Base-by-base conservation (phyloP, 2,113 vertebrate species). In the Chiloscyllium plagiosum region DNA sequence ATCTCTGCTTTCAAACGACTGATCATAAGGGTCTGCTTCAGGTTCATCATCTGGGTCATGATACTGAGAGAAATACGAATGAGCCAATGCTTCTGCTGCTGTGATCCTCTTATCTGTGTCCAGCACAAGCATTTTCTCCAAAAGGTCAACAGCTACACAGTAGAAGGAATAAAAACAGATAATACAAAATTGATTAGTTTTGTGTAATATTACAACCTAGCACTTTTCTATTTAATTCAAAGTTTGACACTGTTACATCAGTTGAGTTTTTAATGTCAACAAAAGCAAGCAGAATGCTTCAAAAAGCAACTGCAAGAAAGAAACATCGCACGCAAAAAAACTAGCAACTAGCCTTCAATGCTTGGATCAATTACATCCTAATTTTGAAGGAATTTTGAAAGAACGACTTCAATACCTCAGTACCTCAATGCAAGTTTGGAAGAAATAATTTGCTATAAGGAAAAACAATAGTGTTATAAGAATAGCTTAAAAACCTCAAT, bases 71-170 rank as follows among this genome's bases (percentile, higher is more conserved):
- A 99, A 99, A 97, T 99, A 99, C 33, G 97, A 96, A 1, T 99
- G 99, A 3, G 99, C 99, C 42, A 99, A 97, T 0, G 99, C 99
- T 96, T 99, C 98, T 0, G 99, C 98, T 0, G 99, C 99, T 0
- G 99, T 99, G 80, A 99, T 99, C 72, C 99, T 98, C 90, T 99
- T 99, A 97, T 99, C 99, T 0, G 99, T 99, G 97, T 99, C 99
- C 97, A 99, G 97, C 0, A 99, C 99, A 96, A 99, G 97, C 99
- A 99, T 99, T 97, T 99, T 99, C 97, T 99, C 99, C 96, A 99
- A 98, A 97, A 99, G 96, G 97, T 99, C 99, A 86, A 99, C 99
- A 19, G 99, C 99, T 99, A 96, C 5, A 86, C 42, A 56, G 85
- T 37, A 61, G 56, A 87, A 61, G 19, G n/a, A 72, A 66, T 0